A percentile compares a stretch with the other conserved stretches of the same genome.
phyloP scores from a whole-genome alignment of 2,113 vertebrate species.

The Neotoma lepida region DNA sequence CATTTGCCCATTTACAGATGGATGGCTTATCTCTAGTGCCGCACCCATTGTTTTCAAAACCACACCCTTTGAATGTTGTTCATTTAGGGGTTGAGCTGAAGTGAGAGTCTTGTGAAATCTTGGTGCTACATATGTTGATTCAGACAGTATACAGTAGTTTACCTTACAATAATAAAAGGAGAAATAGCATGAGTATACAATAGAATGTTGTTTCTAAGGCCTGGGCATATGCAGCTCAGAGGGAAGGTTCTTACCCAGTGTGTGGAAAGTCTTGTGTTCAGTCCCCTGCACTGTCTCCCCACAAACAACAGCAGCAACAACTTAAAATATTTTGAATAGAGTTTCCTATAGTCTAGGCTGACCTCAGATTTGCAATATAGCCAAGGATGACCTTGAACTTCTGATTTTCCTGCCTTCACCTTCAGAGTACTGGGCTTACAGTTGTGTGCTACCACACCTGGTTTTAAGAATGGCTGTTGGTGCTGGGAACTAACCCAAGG shows the following conservation, averaged over 20 bases:
- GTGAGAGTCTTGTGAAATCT: neutral
- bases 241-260: neutral
- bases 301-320: neutral
- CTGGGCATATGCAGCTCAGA: neutral
- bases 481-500: neutral
- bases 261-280: neutral
- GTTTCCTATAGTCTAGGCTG: neutral
- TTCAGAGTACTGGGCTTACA: neutral
- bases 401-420: neutral
- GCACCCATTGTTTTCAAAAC: slow-evolving; percentile 58
- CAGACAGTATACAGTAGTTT: neutral
- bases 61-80: slow-evolving; percentile 39
- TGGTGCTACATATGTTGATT: neutral
- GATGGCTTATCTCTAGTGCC: slow-evolving; percentile 46
- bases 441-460: neutral
- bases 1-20: slow-evolving; percentile 5
- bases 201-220: slow-evolving; percentile 25
- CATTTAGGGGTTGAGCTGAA: neutral
- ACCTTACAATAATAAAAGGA: neutral
- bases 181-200: neutral
- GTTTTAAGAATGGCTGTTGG: neutral
- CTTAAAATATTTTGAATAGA: neutral
- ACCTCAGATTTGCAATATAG: neutral
- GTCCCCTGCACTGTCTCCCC: neutral
- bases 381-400: neutral